phyloP scores from a whole-genome alignment of 2,113 vertebrate species.

The Hirundichthys speculiger region DNA sequence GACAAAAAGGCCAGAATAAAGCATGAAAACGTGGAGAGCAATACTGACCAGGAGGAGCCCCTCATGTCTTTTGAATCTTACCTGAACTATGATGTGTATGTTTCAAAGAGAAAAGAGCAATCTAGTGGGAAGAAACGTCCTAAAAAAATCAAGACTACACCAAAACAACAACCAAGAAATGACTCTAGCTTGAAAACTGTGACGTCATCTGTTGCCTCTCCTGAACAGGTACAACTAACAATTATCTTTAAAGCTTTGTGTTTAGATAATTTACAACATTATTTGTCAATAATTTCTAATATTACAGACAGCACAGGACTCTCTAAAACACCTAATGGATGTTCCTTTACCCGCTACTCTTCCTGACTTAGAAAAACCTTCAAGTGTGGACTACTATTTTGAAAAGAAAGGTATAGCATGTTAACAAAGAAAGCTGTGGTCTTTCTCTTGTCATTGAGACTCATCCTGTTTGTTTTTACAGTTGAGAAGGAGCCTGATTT shows the following conservation, averaged over 20 bases:
- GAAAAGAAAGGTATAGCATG: slow-evolving; percentile 78
- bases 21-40: slow-evolving; percentile 22
- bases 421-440: background rate
- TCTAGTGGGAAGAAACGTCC: slow-evolving; percentile 47
- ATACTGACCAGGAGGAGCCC: slow-evolving; percentile 61
- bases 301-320: slow-evolving; percentile 63
- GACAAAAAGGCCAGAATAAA: slow-evolving; percentile 41
- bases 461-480: slow-evolving; percentile 21
- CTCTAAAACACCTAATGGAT: slow-evolving; percentile 82
- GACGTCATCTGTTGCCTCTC: slow-evolving; percentile 8
- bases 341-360: slow-evolving; percentile 81
- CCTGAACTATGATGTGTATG: slow-evolving; percentile 81
- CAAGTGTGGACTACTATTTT: slow-evolving; percentile 69
- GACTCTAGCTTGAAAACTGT: background rate
- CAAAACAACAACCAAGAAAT: slow-evolving; percentile 40
- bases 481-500: slow-evolving; percentile 59
- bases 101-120: slow-evolving; percentile 73
- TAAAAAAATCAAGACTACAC: slow-evolving; percentile 46
- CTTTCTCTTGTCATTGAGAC: background rate
- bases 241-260: background rate
- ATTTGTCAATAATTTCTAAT: background rate
- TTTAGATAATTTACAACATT: background rate
- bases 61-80: slow-evolving; percentile 89
- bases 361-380: slow-evolving; percentile 72
- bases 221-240: slow-evolving; percentile 65